Conservation (phyloP, 2,888 invertebrate genomes). For the Schizotus pectinicornis region DNA sequence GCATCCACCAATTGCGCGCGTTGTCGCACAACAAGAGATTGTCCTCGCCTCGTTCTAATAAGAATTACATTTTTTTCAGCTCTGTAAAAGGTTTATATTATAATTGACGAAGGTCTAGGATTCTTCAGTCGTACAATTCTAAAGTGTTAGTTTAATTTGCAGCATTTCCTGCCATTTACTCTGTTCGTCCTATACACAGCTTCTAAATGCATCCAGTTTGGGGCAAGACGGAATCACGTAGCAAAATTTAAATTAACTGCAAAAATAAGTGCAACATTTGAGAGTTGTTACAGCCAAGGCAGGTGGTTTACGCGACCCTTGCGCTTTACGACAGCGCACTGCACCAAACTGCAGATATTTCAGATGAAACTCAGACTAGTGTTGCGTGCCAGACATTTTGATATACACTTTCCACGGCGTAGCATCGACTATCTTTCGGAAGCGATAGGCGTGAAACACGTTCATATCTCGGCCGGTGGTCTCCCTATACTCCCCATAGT, state of each 20-base stretch:
- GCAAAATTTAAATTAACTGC: slow-evolving; percentile 11
- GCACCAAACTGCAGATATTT: slow-evolving; percentile 29
- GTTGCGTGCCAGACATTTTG: slow-evolving; percentile 29
- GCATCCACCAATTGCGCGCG: not conserved
- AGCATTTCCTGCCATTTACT: too few relatives aligned
- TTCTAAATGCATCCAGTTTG: too few relatives aligned
- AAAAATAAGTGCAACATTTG: slow-evolving; percentile 17
- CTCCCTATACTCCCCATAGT: not conserved
- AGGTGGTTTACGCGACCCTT: slow-evolving; percentile 21
- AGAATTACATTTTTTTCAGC: too few relatives aligned
- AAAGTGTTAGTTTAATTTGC: too few relatives aligned
- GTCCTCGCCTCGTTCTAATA: too few relatives aligned
- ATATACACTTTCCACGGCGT: slow-evolving; percentile 18
- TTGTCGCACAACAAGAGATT: slow-evolving; percentile 3
- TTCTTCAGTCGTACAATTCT: too few relatives aligned
- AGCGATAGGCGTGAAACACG: slow-evolving; percentile 15
- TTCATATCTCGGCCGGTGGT: slow-evolving; percentile 2
- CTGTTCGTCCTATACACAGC: too few relatives aligned
- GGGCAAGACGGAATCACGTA: slow-evolving; percentile 1
- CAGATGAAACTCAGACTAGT: slow-evolving; percentile 19
- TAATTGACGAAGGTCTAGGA: too few relatives aligned
- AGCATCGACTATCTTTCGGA: slow-evolving; percentile 14
- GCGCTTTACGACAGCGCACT: slow-evolving; percentile 28
- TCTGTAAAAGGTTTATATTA: too few relatives aligned
- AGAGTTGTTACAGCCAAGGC: slow-evolving; percentile 8